These are phyloP conservation scores for Oppia nitens DNA, from an alignment of 1,140 invertebrate species.

Conservation along the genomic window DNA sequence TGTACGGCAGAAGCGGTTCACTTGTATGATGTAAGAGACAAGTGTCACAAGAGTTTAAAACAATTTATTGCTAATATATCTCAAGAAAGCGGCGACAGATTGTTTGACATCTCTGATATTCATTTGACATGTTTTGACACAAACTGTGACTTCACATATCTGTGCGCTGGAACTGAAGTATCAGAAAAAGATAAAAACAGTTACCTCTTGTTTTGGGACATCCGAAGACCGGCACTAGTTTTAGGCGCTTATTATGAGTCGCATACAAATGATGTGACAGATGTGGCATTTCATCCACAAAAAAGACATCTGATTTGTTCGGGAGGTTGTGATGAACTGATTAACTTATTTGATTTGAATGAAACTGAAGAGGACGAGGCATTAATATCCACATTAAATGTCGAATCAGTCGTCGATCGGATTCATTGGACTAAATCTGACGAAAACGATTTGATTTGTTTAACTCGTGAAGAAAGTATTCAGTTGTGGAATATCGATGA, in stretches of 20 bases:
- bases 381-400: neutral
- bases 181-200: neutral
- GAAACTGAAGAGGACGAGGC: neutral
- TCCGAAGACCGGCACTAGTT: neutral
- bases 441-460: neutral
- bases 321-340: neutral
- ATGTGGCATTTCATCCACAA: neutral
- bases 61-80: neutral
- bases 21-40: neutral
- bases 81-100: neutral
- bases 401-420: neutral
- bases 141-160: neutral
- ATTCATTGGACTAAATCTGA: neutral
- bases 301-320: neutral
- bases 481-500: neutral
- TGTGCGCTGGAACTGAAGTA: neutral
- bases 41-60: neutral
- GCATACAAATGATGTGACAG: neutral
- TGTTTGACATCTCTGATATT: neutral
- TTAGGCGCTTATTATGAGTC: neutral
- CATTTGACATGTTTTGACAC: neutral
- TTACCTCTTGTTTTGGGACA: neutral
- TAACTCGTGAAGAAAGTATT: neutral
- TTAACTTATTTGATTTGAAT: neutral
- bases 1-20: neutral